A percentile compares a stretch with the other conserved stretches of the same genome.
Evolutionary conservation across 2,113 vertebrate genomes (phyloP).

Genomic region (Paradisaea rubra): DNA sequence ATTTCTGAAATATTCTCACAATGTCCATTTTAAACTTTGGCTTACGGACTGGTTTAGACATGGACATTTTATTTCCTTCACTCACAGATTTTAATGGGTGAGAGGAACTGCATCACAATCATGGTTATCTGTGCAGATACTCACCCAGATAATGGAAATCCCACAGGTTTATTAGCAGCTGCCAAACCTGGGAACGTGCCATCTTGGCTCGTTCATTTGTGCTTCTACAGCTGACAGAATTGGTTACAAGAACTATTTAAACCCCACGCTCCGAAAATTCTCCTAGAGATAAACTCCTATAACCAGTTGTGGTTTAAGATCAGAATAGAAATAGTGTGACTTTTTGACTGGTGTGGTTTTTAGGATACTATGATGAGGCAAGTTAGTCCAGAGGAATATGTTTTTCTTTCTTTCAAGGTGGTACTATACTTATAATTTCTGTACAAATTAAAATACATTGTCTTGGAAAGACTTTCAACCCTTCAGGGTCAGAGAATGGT

Average conservation of each 20-base stretch:
- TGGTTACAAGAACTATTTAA: not conserved
- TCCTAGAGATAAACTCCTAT: not conserved
- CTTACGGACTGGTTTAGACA: not conserved
- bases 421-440: not conserved
- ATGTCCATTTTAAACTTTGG: not conserved
- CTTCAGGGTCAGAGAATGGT: not conserved
- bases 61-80: accelerated
- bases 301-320: not conserved
- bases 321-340: not conserved
- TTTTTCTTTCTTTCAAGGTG: not conserved
- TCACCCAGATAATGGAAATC: not conserved
- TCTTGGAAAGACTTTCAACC: not conserved
- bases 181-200: not conserved
- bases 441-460: accelerated
- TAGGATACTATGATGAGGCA: not conserved
- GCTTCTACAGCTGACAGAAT: not conserved
- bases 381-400: not conserved
- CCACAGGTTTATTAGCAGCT: not conserved
- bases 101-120: not conserved
- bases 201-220: not conserved
- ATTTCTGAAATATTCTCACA: not conserved
- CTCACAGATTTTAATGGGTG: not conserved
- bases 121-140: not conserved
- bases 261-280: not conserved
- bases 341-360: not conserved